Evolutionary conservation across 1,140 invertebrate species (phyloP).

Genomic region (Zaprionus vittiger): DNA sequence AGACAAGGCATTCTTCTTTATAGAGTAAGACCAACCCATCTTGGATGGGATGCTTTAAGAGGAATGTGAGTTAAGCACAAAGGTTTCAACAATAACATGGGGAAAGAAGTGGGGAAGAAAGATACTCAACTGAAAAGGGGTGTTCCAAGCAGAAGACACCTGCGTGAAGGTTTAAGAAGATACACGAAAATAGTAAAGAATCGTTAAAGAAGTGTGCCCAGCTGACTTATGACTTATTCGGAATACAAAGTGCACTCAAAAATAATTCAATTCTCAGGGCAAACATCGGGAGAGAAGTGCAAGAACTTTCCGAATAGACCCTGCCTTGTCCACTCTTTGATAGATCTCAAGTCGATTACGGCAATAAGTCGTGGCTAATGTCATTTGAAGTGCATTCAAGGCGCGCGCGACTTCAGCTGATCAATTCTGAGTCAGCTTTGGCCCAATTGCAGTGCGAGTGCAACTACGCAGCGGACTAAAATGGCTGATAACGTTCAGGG

Average conservation of each 20-base stretch:
- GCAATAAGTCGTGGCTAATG: neutral
- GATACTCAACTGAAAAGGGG: too few species aligned
- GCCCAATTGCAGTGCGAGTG: conserved; percentile 6
- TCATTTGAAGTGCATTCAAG: conserved; percentile 44
- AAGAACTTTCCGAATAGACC: neutral
- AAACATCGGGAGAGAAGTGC: neutral
- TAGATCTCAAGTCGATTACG: neutral
- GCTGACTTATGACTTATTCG: neutral
- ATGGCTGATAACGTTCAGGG: neutral
- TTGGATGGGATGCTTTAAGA: too few species aligned
- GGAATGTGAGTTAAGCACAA: too few species aligned
- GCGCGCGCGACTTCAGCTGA: neutral
- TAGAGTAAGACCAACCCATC: too few species aligned
- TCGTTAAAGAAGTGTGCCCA: too few species aligned
- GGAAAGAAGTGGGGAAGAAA: too few species aligned
- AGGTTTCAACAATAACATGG: too few species aligned
- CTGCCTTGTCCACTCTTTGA: too few species aligned
- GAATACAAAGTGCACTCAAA: neutral
- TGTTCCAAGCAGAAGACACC: too few species aligned
- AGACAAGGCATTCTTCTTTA: too few species aligned
- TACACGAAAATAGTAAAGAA: too few species aligned
- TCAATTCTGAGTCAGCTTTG: neutral
- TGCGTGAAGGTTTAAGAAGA: too few species aligned
- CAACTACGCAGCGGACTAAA: conserved; percentile 6
- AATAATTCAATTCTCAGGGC: neutral